Evolutionary conservation across 2,888 invertebrate genomes (phyloP), one percentile per base, ranked within the genome.

Genomic region (Cantharis flavilabris): DNA sequence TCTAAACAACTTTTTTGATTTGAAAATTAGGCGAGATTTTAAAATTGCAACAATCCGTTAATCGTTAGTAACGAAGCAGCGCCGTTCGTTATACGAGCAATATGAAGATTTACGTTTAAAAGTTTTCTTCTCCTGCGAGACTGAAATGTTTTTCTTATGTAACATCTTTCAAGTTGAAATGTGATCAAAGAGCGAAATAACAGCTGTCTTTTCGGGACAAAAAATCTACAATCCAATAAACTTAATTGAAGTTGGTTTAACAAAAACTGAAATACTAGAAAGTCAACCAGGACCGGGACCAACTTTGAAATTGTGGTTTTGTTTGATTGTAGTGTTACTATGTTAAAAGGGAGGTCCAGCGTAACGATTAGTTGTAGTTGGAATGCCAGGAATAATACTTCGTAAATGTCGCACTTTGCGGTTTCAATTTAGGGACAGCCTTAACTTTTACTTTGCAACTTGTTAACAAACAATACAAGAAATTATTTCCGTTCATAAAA

Each of bases 181-280:
- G 65, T 67, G 65, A 67, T 67, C 65, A 67, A 67, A 67, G 65
- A 67, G n/a, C 65, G 23, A 67, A 67, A 67, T 67, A 67, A 67
- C 65, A 67, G 65, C 65, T 67, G 65, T 67, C 65, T 20, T 67
- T 23, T n/a, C n/a, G 9, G 65, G 9, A 67, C 65, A 67, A 67
- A 67, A 67, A 67, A 67, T 26, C 20, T 23, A 26, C 65, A n/a
- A 69, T 30, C 69, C 69, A 64, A 72, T 76, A 76, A 76, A 76
- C 49, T 76, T 76, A 76, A 76, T 76, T 73, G 76, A 73, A 72
- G 72, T 76, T 65, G 62, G 49, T 62, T 23, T 72, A 73, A 73
- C 70, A 76, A 73, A 67, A 67, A 67, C 23, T 9, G 65, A 18
- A 65, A 67, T 67, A 67, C n/a, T 67, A 67, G 26, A 23, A 67